Evolutionary conservation across 2,113 vertebrate species (phyloP), one percentile per base, ranked within the genome.

Genomic region (Malurus cyaneus): DNA sequence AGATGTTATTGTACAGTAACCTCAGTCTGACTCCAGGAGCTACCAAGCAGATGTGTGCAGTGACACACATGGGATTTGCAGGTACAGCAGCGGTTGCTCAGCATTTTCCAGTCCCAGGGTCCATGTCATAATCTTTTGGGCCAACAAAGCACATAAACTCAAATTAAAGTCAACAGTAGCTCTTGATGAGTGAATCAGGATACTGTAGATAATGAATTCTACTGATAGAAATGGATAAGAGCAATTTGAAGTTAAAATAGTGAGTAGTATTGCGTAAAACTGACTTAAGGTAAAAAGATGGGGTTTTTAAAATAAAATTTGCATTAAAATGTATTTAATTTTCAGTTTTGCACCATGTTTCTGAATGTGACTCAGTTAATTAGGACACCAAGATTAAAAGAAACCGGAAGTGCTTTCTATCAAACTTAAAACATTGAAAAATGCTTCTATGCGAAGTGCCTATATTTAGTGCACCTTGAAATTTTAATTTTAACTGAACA

Each of bases 1-100:
- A 84, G 26, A 70, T 2, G 1, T 72, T 53, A 14, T 25, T 60
- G 19, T 13, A 7, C 14, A 46, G 54, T 29, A 76, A 61, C 5
- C 20, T 56, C 42, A 24, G 18, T 16, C 25, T 60, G 67, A 70
- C 16, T 73, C 32, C 41, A 73, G 80, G 46, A 93, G 50, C 32
- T 80, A 26, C 26, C 3, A 5, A 66, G 64, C 46, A 80, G 65
- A 53, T 61, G 20, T 25, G 50, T 36, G 60, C 62, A 65, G 31
- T 12, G 41, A 41, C 34, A 66, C 41, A 67, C 5, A 1, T 0
- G 0, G 39, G 66, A 66, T 85, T 39, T 89, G 29, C 36, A 89
- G 81, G 66, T 89, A 86, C 29, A 82, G 53, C 24, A 84, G 49
- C n/a, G 72, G 73, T 23, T 79, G 53, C 49, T 89, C 78, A 82